These are phyloP conservation scores for Hydrolagus colliei DNA, from an alignment of 2,797 vertebrate species.

Conservation along the genomic window DNA sequence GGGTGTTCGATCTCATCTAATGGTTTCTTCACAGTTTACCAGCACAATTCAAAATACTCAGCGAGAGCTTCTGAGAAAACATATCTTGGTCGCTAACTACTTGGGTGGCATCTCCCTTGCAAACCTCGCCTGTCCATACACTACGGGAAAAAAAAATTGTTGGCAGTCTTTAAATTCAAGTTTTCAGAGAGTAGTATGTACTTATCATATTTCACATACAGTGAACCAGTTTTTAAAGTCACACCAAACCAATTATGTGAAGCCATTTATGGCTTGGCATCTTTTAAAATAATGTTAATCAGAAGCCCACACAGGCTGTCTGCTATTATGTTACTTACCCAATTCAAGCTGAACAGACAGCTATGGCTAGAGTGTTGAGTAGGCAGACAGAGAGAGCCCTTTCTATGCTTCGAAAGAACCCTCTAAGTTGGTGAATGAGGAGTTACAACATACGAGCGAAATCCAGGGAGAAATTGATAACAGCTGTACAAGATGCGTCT, in stretches of 20 bases:
- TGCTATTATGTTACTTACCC: no score
- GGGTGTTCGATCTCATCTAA: neutral
- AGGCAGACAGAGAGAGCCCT: neutral
- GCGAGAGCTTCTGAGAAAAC: neutral
- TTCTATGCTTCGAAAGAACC: neutral
- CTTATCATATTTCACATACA: neutral
- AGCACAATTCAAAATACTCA: neutral
- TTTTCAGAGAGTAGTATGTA: neutral
- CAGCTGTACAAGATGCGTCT: neutral
- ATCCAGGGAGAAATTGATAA: neutral
- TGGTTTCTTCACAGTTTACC: neutral
- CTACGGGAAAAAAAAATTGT: neutral
- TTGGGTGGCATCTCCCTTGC: neutral
- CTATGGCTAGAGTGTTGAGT: neutral
- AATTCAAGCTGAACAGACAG: neutral
- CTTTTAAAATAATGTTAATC: neutral
- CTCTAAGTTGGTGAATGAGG: neutral
- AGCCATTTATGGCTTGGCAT: neutral
- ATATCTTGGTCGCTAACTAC: neutral
- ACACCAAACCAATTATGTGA: neutral
- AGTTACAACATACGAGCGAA: neutral
- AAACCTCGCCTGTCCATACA: neutral
- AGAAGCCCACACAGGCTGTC: neutral
- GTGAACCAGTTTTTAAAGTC: neutral
- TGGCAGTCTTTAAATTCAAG: neutral